Evolutionary conservation across 1,140 invertebrate genomes (phyloP).

Genomic region (Caenorhabditis inopinata): DNA sequence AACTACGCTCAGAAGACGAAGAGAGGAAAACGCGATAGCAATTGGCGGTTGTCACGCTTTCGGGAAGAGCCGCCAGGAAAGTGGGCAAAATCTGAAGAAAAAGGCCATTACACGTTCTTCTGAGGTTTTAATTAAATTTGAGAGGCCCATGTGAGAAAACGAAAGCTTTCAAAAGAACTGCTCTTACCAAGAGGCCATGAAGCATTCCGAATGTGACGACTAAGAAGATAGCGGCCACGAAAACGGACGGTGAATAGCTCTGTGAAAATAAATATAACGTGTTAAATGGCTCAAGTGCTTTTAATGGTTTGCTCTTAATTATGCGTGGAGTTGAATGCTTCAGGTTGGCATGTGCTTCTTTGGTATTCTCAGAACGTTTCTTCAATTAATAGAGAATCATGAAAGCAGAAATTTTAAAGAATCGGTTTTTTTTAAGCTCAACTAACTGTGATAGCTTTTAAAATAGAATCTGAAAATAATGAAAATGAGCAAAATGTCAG

Average conservation of each 20-base stretch:
- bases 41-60: conserved; percentile 51
- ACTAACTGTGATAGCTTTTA: too few species aligned
- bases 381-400: too few species aligned
- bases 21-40: conserved; percentile 51
- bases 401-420: too few species aligned
- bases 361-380: too few species aligned
- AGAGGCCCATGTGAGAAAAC: neutral
- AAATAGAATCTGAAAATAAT: too few species aligned
- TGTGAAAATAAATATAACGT: conserved; percentile 33
- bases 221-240: conserved; percentile 68
- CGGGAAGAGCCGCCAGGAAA: conserved; percentile 64
- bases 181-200: conserved; percentile 62
- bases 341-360: too few species aligned
- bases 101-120: neutral
- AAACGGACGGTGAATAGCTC: conserved; percentile 74
- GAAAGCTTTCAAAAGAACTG: neutral
- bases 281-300: neutral
- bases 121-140: conserved; percentile 25
- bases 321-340: too few species aligned
- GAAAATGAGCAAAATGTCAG: too few species aligned
- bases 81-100: conserved; percentile 65
- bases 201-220: conserved; percentile 66
- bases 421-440: too few species aligned
- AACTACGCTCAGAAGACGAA: conserved; percentile 47
- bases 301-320: neutral